A percentile compares a stretch with the other conserved stretches of the same genome.
Conservation (phyloP, 2,888 invertebrate genomes). For the Meteorus cinctellus region DNA sequence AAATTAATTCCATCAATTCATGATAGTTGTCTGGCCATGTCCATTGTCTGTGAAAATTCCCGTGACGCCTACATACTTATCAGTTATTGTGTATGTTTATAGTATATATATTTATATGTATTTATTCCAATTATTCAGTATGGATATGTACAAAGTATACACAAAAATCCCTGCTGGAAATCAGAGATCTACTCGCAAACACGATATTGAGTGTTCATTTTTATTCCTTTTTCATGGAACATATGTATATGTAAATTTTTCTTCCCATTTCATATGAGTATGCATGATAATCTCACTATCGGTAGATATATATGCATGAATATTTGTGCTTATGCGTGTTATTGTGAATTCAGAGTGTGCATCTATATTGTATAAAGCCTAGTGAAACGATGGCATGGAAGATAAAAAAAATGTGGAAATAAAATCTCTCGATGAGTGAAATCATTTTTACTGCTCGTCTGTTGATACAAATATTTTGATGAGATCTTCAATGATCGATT, state of each 20-base stretch:
- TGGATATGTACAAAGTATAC: constrained; percentile 64
- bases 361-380: not conserved
- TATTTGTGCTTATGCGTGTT: not conserved
- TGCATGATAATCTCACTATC: not conserved
- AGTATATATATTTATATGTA: constrained; percentile 16
- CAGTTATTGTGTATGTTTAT: not conserved
- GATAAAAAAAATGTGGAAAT: not conserved
- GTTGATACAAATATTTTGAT: not conserved
- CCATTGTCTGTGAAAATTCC: not conserved
- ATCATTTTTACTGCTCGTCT: not conserved
- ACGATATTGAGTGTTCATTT: not conserved
- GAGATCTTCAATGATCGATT: not conserved
- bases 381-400: not conserved
- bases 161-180: constrained; percentile 41
- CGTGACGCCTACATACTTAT: not conserved
- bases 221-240: not conserved
- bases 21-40: not conserved
- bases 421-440: not conserved
- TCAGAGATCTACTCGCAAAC: not conserved
- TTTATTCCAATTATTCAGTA: constrained; percentile 49
- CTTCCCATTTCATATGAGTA: not conserved
- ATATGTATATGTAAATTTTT: not conserved
- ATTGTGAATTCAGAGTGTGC: not conserved
- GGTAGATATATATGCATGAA: not conserved
- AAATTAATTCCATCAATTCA: constrained; percentile 5